Evolutionary conservation across 2,797 vertebrate species (phyloP).

Genomic region (Rhodeus uyekii): DNA sequence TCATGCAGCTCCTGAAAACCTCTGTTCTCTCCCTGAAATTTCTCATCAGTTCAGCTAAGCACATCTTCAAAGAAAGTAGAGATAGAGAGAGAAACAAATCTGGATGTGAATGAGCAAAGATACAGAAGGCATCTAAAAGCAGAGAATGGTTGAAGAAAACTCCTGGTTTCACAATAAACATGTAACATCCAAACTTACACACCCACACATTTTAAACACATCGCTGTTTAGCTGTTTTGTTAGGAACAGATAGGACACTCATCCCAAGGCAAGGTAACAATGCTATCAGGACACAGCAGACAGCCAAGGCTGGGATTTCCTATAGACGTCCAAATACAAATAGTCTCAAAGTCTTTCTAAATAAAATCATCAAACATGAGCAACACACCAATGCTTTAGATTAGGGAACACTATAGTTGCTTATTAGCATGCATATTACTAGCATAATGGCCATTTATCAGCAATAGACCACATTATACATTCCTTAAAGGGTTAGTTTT

Average conservation of each 20-base stretch:
- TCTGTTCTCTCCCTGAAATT: constrained; percentile 66
- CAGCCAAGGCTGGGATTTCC: background rate
- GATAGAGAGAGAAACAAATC: constrained; percentile 27
- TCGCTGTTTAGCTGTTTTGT: background rate
- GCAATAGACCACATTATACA: background rate
- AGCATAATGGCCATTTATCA: background rate
- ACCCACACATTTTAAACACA: background rate
- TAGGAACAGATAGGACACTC: background rate
- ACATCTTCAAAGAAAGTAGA: constrained; percentile 68
- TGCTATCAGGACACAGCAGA: constrained; percentile 13
- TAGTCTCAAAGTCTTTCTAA: background rate
- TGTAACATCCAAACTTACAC: background rate
- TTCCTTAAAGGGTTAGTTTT: too few species aligned
- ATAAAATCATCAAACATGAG: background rate
- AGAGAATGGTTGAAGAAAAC: constrained; percentile 18
- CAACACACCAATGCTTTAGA: too few species aligned
- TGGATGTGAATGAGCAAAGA: constrained; percentile 52
- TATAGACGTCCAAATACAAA: background rate
- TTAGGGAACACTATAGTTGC: background rate
- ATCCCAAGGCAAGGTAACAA: background rate
- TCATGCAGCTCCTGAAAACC: constrained; percentile 71
- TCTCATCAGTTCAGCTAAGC: constrained; percentile 72
- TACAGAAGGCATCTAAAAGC: constrained; percentile 16
- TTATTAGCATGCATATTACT: background rate
- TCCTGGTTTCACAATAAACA: background rate